A percentile compares a stretch with the other conserved stretches of the same genome.
phyloP scores from a whole-genome alignment of 2,113 vertebrate genomes.

The Dendrocopos noguchii region DNA sequence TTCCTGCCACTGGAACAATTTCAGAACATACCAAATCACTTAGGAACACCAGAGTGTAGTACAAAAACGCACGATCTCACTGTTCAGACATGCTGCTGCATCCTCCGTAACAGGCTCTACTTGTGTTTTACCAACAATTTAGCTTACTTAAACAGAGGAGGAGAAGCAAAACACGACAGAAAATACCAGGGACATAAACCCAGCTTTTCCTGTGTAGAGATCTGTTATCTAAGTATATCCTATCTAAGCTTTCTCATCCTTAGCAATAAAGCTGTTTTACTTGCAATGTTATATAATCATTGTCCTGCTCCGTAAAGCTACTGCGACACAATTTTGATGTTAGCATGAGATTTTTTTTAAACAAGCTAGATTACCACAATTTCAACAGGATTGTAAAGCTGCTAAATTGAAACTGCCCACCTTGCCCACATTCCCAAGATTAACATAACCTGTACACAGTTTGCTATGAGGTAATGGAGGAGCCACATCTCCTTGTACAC shows the following conservation, averaged over 20 bases:
- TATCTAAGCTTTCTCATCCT: constrained; percentile 33
- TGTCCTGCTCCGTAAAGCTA: background rate
- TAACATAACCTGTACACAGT: background rate
- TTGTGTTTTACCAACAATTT: background rate
- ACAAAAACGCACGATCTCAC: background rate
- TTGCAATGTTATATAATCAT: constrained; percentile 29
- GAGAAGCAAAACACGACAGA: background rate
- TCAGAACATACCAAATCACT: background rate
- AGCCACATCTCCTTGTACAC: background rate
- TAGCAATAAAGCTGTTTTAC: constrained; percentile 8
- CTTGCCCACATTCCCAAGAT: background rate
- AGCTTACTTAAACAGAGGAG: background rate
- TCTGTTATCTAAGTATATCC: constrained; percentile 21
- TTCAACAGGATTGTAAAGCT: background rate
- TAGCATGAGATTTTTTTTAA: background rate
- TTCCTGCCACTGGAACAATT: background rate
- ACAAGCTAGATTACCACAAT: background rate
- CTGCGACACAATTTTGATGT: background rate
- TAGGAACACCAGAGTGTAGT: background rate
- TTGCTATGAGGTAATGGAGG: background rate
- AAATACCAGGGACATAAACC: background rate
- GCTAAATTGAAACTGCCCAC: background rate
- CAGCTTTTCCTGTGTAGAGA: constrained; percentile 27
- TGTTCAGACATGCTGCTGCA: background rate
- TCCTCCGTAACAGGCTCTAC: background rate